Evolutionary conservation across 1,140 invertebrate species (phyloP).

Genomic region (Caenorhabditis remanei): DNA sequence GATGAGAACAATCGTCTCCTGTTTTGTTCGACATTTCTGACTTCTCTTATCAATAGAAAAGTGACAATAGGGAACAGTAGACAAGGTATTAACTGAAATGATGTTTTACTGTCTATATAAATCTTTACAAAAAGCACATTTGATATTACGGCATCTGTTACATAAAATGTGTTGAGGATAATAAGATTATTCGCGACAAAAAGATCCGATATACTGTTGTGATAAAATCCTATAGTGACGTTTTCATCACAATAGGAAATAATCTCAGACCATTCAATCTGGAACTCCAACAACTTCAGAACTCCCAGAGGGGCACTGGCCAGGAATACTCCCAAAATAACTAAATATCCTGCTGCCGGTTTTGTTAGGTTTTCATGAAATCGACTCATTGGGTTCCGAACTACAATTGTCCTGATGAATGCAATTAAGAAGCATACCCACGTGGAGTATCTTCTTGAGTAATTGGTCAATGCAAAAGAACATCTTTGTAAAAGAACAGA

Average conservation of each 20-base stretch:
- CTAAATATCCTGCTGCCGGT: neutral
- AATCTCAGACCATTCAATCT: neutral
- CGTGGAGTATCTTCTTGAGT: too few relatives aligned
- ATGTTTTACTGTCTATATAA: neutral
- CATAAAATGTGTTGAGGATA: neutral
- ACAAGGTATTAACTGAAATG: neutral
- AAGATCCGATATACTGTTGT: neutral
- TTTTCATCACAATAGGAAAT: neutral
- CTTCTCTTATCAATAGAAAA: neutral
- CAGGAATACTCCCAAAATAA: neutral
- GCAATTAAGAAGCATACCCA: neutral
- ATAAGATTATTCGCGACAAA: neutral
- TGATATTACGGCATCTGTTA: neutral
- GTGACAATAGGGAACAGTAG: neutral
- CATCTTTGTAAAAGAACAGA: too few relatives aligned
- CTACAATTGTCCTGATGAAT: neutral
- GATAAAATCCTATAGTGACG: too few relatives aligned
- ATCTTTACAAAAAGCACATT: neutral
- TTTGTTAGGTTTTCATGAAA: neutral
- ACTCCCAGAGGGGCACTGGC: neutral
- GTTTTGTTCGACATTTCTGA: neutral
- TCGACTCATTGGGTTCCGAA: neutral
- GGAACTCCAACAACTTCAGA: neutral
- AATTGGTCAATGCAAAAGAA: too few relatives aligned
- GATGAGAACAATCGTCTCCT: neutral